Percentiles rank a stretch among this genome's conserved stretches.
phyloP scores from a whole-genome alignment of 2,888 invertebrate species.

The Uloborus plumipes region DNA sequence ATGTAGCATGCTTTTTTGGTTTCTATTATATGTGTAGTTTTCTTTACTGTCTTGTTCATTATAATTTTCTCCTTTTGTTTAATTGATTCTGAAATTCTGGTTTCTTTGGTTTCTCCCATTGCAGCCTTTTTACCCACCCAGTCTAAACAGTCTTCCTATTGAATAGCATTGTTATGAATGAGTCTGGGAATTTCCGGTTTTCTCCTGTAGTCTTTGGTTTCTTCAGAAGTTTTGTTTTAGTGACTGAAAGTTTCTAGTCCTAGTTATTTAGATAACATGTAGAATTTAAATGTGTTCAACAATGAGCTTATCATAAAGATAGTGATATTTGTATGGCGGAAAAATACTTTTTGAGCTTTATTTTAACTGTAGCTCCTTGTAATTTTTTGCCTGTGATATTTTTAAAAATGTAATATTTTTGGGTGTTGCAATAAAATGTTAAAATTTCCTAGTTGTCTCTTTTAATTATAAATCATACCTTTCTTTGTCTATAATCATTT shows the following conservation, averaged over 20 bases:
- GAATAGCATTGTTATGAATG: conserved; percentile 34
- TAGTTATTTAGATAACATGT: conserved; percentile 8
- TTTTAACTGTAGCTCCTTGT: background rate
- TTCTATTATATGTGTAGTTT: background rate
- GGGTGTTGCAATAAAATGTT: conserved; percentile 16
- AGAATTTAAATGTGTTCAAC: no score
- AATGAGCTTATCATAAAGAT: no score
- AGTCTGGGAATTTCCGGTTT: conserved; percentile 30
- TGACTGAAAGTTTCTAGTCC: conserved; percentile 10
- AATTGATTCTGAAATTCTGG: conserved; percentile 33
- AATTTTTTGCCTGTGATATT: background rate
- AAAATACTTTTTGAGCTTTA: no score
- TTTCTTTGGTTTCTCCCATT: conserved; percentile 42
- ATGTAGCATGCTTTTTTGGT: no score
- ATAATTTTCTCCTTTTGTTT: conserved; percentile 1
- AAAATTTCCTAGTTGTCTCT: background rate
- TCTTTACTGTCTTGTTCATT: background rate
- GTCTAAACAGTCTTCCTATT: conserved; percentile 35
- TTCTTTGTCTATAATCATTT: no score
- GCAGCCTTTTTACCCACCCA: conserved; percentile 34
- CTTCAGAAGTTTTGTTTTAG: conserved; percentile 17
- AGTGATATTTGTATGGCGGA: no score
- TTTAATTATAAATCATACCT: background rate
- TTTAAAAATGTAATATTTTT: conserved; percentile 7
- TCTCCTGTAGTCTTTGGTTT: conserved; percentile 31